Percentiles rank a stretch among this genome's conserved stretches.
Conservation (phyloP, 2,797 vertebrate genomes). For the Rhinoraja longicauda region DNA sequence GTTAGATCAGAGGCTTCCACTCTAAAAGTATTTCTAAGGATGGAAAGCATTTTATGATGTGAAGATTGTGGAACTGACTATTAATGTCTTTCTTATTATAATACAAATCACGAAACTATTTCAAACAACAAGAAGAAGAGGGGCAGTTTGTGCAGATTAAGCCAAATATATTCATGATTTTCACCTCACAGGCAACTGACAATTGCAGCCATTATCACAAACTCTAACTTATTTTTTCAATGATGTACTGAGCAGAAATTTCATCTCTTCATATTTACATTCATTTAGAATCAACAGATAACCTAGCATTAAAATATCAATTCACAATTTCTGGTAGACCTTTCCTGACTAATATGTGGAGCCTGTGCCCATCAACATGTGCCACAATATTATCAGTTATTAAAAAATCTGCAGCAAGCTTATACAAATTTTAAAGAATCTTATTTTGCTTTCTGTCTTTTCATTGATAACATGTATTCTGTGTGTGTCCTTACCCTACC, state of each 20-base stretch:
- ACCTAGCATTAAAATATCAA: not conserved
- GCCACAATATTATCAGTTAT: not conserved
- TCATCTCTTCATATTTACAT: not conserved
- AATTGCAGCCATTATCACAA: not conserved
- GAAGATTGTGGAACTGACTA: not conserved
- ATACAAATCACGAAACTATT: not conserved
- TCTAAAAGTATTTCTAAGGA: not conserved
- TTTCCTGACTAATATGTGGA: not conserved
- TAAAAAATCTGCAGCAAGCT: not conserved
- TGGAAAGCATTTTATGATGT: not conserved
- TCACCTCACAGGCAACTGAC: not conserved
- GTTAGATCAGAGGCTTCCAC: not conserved
- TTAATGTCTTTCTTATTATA: not conserved
- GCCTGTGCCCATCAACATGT: not conserved
- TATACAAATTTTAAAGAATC: not conserved
- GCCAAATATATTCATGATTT: not conserved
- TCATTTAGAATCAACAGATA: not conserved
- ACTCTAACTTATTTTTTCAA: not conserved
- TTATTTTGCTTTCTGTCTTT: not conserved
- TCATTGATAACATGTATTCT: not conserved
- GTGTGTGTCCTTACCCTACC: not conserved
- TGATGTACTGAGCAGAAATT: not conserved
- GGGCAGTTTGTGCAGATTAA: not conserved
- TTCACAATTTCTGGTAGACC: not conserved
- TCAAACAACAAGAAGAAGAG: not conserved